Evolutionary conservation across 2,113 vertebrate genomes (phyloP), one percentile per base, ranked within the genome.

Genomic region (Emydocephalus ijimae): DNA sequence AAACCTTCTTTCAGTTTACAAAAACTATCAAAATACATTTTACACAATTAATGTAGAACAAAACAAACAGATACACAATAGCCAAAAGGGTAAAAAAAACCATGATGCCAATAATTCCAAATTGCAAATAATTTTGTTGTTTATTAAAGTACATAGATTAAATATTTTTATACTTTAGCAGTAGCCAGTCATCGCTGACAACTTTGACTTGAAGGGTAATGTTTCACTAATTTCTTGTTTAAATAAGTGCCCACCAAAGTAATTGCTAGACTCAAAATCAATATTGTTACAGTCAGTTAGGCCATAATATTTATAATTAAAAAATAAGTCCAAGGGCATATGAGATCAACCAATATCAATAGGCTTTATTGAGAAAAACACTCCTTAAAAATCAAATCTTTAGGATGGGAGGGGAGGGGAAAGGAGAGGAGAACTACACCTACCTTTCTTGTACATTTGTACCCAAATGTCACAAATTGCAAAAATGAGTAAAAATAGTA

Each of bases 301-400:
- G 54, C 81, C 74, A 93, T 1, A 88, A 18, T 91, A 94, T 52
- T 91, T 93, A 90, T 93, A 93, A 96, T 87, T 94, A 95, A 95
- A 94, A 5, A 18, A 59, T 54, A 48, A 89, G 88, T 94, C 34
- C 50, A 92, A 20, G 64, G 1, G 29, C 3, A 64, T 94, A 74
- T 89, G 3, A 1, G 64, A 90, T 24, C n/a, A 85, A 90, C 95
- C 95, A 91, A 92, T 90, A 26, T 39, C 50, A 87, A 85, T 87
- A 95, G 85, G 0, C 0, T 91, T 45, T 91, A 21, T 8, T 74
- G n/a, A 59, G 92, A 92, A 50, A 93, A 91, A 94, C 34, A 43
- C 74, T 43, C 7, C 18, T 43, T 21, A 9, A 81, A 59, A 74
- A 74, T 18, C 14, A 20, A 39, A 8, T 29, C 1, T 64, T 64